Conservation (phyloP, 53 echinoderm and acorn worm species). For the Stichopus horrens region DNA sequence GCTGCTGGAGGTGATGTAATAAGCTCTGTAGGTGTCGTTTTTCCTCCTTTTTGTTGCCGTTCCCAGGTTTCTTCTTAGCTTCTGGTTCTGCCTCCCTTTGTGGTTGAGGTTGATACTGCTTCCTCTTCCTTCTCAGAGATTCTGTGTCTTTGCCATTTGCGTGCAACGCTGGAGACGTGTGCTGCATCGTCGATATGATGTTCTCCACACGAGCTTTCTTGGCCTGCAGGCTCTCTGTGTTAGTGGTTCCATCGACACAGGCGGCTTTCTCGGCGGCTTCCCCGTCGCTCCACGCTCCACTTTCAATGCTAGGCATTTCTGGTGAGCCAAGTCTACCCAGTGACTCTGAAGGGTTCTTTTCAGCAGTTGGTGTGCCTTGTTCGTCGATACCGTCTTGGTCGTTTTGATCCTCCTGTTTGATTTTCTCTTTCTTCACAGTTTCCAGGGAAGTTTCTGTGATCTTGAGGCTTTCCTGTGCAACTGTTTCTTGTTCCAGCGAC, state of each 20-base stretch:
- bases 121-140: slow-evolving; percentile 71
- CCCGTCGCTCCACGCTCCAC: slow-evolving; percentile 33
- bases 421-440: neutral
- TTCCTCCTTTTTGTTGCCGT: slow-evolving; percentile 61
- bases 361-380: neutral
- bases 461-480: slow-evolving; percentile 19
- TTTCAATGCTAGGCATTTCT: slow-evolving; percentile 31
- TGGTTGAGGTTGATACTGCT: slow-evolving; percentile 83
- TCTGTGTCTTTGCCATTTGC: slow-evolving; percentile 53
- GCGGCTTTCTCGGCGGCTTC: neutral
- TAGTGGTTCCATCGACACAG: neutral
- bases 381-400: neutral
- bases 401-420: neutral
- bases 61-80: slow-evolving; percentile 38
- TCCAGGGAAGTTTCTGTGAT: neutral
- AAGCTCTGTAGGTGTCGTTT: slow-evolving; percentile 70
- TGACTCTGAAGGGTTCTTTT: neutral
- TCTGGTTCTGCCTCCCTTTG: slow-evolving; percentile 32
- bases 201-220: slow-evolving; percentile 96
- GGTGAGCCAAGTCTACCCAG: neutral
- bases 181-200: slow-evolving; percentile 94
- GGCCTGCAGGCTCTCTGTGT: slow-evolving; percentile 61
- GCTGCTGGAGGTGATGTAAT: slow-evolving; percentile 83
- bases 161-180: slow-evolving; percentile 52
- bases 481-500: slow-evolving; percentile 32